Conservation (phyloP, 2,113 vertebrate genomes). For the Engraulis encrasicolus region DNA sequence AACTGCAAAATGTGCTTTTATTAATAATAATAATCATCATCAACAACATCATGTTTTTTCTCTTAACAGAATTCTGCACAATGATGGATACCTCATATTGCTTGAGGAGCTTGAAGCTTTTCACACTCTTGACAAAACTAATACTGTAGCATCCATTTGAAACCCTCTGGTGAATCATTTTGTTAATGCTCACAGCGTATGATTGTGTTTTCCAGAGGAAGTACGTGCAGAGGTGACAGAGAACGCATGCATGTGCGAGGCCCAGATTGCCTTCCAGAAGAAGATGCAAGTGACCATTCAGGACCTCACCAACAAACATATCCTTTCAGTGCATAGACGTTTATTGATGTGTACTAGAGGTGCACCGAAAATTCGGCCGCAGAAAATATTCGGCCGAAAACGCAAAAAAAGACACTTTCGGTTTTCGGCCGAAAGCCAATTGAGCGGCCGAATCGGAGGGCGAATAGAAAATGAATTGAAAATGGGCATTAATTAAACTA, state of each 20-base stretch:
- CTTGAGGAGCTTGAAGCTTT: neutral
- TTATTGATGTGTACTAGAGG: too few species aligned
- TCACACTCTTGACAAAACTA: conserved; percentile 6
- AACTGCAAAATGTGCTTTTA: neutral
- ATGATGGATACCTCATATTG: neutral
- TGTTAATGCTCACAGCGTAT: neutral
- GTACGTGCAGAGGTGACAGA: conserved; percentile 71
- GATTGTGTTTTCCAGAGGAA: conserved; percentile 72
- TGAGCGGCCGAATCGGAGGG: too few species aligned
- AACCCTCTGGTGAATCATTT: neutral
- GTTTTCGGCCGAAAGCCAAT: too few species aligned
- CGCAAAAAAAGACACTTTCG: too few species aligned
- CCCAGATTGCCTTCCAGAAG: conserved; percentile 85
- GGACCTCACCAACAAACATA: conserved; percentile 86
- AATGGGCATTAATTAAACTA: too few species aligned
- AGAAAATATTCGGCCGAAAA: too few species aligned
- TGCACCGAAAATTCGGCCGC: too few species aligned
- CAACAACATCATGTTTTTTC: too few species aligned
- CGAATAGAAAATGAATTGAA: too few species aligned
- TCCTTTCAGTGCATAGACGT: conserved; percentile 86
- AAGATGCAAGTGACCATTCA: conserved; percentile 82
- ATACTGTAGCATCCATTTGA: neutral
- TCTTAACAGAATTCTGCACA: neutral
- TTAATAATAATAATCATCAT: neutral
- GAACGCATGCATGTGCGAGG: conserved; percentile 89